phyloP scores from a whole-genome alignment of 1,140 invertebrate species.

The Drosophila saltans region DNA sequence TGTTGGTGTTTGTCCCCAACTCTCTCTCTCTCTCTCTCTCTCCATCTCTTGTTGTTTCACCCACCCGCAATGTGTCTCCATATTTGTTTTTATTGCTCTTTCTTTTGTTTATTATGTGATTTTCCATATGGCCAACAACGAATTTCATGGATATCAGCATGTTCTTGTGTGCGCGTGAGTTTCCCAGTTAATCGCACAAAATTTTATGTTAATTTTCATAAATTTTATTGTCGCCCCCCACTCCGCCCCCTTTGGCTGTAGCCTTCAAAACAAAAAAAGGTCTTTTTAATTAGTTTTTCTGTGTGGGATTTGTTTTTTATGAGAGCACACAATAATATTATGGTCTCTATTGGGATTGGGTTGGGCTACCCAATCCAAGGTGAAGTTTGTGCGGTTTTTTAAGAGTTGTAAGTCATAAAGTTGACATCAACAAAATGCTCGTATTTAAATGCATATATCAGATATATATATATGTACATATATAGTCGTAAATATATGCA shows the following conservation, averaged over 20 bases:
- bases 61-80: constrained; percentile 61
- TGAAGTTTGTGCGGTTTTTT: constrained; percentile 46
- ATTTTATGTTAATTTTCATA: constrained; percentile 83
- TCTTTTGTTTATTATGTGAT: constrained; percentile 80
- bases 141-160: constrained; percentile 7
- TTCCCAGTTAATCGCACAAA: constrained; percentile 75
- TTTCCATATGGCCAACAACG: constrained; percentile 66
- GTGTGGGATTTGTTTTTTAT: constrained; percentile 62
- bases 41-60: constrained; percentile 12
- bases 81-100: constrained; percentile 77
- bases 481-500: constrained; percentile 1
- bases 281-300: constrained; percentile 77
- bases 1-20: background rate
- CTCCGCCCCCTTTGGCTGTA: background rate
- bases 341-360: constrained; percentile 47
- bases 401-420: constrained; percentile 74
- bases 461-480: constrained; percentile 16
- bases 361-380: constrained; percentile 7
- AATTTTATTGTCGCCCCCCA: constrained; percentile 77
- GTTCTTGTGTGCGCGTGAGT: constrained; percentile 54
- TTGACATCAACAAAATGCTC: constrained; percentile 58
- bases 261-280: constrained; percentile 44
- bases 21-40: constrained; percentile 19
- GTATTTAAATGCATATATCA: constrained; percentile 27
- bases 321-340: constrained; percentile 47